These are phyloP conservation scores for Apis laboriosa DNA, from an alignment of 1,140 invertebrate species.

Conservation along the genomic window DNA sequence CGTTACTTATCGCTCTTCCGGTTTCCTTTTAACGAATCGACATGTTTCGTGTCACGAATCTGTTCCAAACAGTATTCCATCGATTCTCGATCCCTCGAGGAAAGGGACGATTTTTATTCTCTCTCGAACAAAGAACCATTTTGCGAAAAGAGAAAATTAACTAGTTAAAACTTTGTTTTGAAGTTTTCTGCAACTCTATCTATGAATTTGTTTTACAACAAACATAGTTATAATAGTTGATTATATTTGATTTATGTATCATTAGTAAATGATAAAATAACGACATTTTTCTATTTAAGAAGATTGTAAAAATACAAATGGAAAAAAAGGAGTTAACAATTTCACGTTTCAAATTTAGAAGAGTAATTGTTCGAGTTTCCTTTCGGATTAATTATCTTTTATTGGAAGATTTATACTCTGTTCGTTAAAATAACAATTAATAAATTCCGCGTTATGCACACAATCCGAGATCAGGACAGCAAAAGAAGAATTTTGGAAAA, in stretches of 20 bases:
- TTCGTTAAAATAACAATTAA: constrained; percentile 15
- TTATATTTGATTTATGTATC: no score
- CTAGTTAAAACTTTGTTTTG: no score
- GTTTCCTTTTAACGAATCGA: not conserved
- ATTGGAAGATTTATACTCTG: not conserved
- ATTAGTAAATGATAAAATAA: no score
- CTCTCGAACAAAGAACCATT: not conserved
- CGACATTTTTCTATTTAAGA: no score
- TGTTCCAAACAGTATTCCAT: constrained; percentile 12
- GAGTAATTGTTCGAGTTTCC: not conserved
- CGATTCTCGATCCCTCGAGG: not conserved
- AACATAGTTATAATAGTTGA: no score
- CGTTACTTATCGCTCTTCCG: not conserved
- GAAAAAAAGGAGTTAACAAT: not conserved
- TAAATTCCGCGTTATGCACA: not conserved
- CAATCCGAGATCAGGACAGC: not conserved
- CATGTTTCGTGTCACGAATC: constrained; percentile 16
- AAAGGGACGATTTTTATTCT: not conserved
- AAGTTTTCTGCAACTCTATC: no score
- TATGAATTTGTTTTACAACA: no score
- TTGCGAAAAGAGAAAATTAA: no score
- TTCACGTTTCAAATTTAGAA: not conserved
- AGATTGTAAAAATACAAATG: no score
- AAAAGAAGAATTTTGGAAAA: not conserved
- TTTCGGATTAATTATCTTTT: not conserved